Conservation (phyloP, 2,888 invertebrate genomes). For the Prosapia bicincta region DNA sequence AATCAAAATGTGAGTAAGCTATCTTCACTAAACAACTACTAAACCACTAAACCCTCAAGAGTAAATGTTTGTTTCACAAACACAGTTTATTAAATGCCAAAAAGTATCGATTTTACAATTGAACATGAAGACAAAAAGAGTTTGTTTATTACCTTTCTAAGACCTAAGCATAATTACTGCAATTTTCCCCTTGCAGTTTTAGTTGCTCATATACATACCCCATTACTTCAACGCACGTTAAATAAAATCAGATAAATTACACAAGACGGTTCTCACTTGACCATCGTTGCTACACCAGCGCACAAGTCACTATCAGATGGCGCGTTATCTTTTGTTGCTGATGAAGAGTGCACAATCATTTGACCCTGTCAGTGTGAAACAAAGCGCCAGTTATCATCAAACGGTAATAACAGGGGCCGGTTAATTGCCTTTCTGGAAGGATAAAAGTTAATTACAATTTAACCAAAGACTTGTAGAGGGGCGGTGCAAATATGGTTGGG, state of each 20-base stretch:
- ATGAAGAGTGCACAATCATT: neutral
- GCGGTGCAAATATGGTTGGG: slow-evolving; percentile 5
- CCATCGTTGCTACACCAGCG: neutral
- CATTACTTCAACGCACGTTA: too few relatives aligned
- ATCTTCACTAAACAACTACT: too few relatives aligned
- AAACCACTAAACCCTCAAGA: too few relatives aligned
- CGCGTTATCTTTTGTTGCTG: neutral
- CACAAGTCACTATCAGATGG: neutral
- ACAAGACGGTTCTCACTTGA: neutral
- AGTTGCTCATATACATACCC: too few relatives aligned
- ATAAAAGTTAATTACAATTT: slow-evolving; percentile 26
- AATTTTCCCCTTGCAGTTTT: too few relatives aligned
- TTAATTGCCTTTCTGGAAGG: slow-evolving; percentile 22
- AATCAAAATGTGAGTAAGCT: too few relatives aligned
- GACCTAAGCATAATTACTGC: too few relatives aligned
- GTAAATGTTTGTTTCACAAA: too few relatives aligned
- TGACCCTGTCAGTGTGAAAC: neutral
- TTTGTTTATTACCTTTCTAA: too few relatives aligned
- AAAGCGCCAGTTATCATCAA: slow-evolving; percentile 2
- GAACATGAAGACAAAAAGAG: too few relatives aligned
- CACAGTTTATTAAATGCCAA: too few relatives aligned
- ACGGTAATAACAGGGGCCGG: slow-evolving; percentile 21
- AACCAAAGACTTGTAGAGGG: slow-evolving; percentile 15
- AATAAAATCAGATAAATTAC: neutral
- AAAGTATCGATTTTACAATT: too few relatives aligned